Conservation (phyloP, 2,888 invertebrate species). For the Hymenopus coronatus region DNA sequence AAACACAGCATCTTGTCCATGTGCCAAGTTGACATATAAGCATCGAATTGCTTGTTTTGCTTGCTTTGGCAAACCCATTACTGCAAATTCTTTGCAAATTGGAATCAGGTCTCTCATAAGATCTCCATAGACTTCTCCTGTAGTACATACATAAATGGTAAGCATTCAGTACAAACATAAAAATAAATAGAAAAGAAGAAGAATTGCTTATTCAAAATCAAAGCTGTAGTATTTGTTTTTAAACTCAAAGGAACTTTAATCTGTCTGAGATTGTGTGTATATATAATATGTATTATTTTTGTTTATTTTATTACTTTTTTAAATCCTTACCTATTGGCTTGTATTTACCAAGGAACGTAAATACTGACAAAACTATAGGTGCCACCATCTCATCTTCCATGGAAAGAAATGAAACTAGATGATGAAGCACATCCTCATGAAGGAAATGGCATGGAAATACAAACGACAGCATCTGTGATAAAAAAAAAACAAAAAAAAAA, state of each 20-base stretch:
- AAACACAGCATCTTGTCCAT: slow-evolving; percentile 71
- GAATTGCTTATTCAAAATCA: not conserved
- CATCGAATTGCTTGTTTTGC: slow-evolving; percentile 96
- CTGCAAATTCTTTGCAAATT: slow-evolving; percentile 83
- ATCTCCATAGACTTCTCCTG: slow-evolving; percentile 71
- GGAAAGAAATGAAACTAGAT: slow-evolving; percentile 72
- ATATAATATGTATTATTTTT: not conserved
- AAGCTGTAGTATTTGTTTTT: not conserved
- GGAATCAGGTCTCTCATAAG: slow-evolving; percentile 78
- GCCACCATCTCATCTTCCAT: slow-evolving; percentile 78
- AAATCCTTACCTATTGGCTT: slow-evolving; percentile 68
- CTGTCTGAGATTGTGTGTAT: no score
- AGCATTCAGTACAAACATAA: not conserved
- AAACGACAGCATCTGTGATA: slow-evolving; percentile 72
- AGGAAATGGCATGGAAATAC: slow-evolving; percentile 93
- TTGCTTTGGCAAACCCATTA: slow-evolving; percentile 89
- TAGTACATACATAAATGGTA: slow-evolving; percentile 33
- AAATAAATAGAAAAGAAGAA: not conserved
- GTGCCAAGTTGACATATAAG: slow-evolving; percentile 77
- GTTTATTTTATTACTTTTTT: not conserved
- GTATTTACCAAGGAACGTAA: slow-evolving; percentile 85
- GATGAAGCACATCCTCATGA: slow-evolving; percentile 76
- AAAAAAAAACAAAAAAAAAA: slow-evolving; percentile 32
- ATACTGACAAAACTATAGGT: slow-evolving; percentile 76
- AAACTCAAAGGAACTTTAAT: not conserved